Evolutionary conservation across 1,140 invertebrate species (phyloP), one percentile per base, ranked within the genome.

Genomic region (Pogonomyrmex californicus): DNA sequence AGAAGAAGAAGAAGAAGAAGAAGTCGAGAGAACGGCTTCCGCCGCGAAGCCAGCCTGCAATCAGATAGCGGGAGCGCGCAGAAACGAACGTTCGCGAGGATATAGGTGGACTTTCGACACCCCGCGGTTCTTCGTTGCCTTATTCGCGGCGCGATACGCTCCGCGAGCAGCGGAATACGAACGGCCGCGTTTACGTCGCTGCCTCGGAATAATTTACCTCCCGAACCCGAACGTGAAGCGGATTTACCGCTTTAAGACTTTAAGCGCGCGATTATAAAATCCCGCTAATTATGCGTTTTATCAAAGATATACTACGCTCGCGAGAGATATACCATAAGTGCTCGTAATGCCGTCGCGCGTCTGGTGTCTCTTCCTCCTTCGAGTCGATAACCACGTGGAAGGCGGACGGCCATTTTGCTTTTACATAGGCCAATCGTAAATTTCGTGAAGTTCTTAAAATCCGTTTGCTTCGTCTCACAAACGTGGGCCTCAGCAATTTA

Each of bases 71-170:
- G n/a, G 78, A 58, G 51, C 65, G 65, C 36, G 68, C 68, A 83
- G 79, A 75, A 83, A 73, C 79, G 79, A 83, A 60, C 66, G 68
- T 60, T 83, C 41, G 17, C 54, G 68, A 30, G 54, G 79, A 83
- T 83, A 77, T 70, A 66, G 76, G 51, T 81, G 51, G 75, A 86
- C 62, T 78, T 86, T 86, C 85, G 75, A 79, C 85, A 79, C 73
- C 82, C 82, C 73, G 71, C 49, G 73, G 60, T 78, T 85, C 82
- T 65, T 47, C 82, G 47, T 51, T 68, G 54, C 81, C 44, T 76
- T 76, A 75, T 58, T 81, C 49, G 78, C 38, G 63, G 36, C 62
- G 58, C 75, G 58, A 49, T 62, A 78, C 44, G 30, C 58, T 23
- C 3, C 14, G 77, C 62, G 36, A 38, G 30, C 41, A 0, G 75